These are phyloP conservation scores for Melanostigma gelatinosum DNA, from an alignment of 2,113 vertebrate species.

Conservation along the genomic window DNA sequence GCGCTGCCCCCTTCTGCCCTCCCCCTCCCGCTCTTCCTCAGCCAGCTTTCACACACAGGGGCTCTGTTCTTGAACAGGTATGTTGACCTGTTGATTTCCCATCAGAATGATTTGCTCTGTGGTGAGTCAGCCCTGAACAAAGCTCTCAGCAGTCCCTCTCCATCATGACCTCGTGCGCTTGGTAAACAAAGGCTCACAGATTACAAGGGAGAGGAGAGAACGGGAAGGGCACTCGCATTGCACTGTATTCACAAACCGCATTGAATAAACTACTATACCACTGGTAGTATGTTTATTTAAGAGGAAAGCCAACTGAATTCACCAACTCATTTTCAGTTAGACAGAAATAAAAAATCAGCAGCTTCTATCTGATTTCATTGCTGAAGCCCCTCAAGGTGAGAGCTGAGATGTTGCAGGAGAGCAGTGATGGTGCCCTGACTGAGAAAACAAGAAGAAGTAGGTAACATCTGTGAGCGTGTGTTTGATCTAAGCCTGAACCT, in stretches of 20 bases:
- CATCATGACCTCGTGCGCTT: slow-evolving; percentile 28
- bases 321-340: not conserved
- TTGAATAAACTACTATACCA: not conserved
- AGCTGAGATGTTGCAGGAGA: slow-evolving; percentile 22
- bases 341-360: not conserved
- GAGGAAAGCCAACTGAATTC: not conserved
- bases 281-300: not conserved
- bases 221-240: not conserved
- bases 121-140: slow-evolving; percentile 25
- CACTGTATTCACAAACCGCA: slow-evolving; percentile 3
- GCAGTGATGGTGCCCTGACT: not conserved
- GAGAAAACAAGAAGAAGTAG: slow-evolving; percentile 18
- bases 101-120: not conserved
- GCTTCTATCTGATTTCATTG: not conserved
- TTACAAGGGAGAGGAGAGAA: slow-evolving; percentile 21
- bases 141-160: slow-evolving; percentile 12
- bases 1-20: not conserved
- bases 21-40: not conserved
- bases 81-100: slow-evolving; percentile 31
- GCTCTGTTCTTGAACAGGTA: slow-evolving; percentile 36
- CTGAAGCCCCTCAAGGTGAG: not conserved
- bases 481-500: slow-evolving; percentile 4
- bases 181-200: slow-evolving; percentile 39
- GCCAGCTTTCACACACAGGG: not conserved
- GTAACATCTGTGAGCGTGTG: slow-evolving; percentile 27